phyloP scores from a whole-genome alignment of 2,797 vertebrate genomes.

The Halcyon leucocephala region DNA sequence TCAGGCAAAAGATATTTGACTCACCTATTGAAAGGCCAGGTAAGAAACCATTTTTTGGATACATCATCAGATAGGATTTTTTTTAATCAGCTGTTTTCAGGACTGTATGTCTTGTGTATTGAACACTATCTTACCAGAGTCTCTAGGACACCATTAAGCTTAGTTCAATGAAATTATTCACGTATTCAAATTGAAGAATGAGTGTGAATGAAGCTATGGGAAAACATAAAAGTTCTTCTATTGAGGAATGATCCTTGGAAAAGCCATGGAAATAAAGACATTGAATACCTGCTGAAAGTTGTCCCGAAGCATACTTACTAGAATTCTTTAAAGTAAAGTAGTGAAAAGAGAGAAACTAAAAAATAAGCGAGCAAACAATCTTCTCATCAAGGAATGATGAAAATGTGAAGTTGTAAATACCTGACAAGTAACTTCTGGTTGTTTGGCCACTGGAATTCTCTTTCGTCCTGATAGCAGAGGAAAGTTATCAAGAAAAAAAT shows the following conservation, averaged over 20 bases:
- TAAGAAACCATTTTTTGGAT: neutral
- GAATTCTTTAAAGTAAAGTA: neutral
- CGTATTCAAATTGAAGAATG: neutral
- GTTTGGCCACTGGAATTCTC: neutral
- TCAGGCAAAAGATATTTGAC: neutral
- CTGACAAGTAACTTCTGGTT: slow-evolving; percentile 3
- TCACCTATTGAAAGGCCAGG: rapidly evolving
- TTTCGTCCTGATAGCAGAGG: neutral
- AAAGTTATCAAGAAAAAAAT: neutral
- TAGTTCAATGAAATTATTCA: neutral
- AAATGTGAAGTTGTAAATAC: slow-evolving; percentile 61
- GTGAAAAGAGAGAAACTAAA: neutral
- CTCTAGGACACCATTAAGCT: neutral
- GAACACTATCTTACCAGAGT: neutral
- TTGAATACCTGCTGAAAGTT: neutral
- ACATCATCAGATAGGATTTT: rapidly evolving
- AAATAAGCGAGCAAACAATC: slow-evolving; percentile 11
- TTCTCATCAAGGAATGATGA: slow-evolving; percentile 41
- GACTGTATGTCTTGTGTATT: neutral
- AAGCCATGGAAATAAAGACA: neutral
- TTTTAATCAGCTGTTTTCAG: neutral
- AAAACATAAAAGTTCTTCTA: neutral
- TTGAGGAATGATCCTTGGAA: neutral
- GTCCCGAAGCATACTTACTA: neutral
- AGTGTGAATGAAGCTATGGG: neutral